A percentile compares a stretch with the other conserved stretches of the same genome.
phyloP scores from a whole-genome alignment of 2,888 invertebrate species.

The Ypsolopha sequella region DNA sequence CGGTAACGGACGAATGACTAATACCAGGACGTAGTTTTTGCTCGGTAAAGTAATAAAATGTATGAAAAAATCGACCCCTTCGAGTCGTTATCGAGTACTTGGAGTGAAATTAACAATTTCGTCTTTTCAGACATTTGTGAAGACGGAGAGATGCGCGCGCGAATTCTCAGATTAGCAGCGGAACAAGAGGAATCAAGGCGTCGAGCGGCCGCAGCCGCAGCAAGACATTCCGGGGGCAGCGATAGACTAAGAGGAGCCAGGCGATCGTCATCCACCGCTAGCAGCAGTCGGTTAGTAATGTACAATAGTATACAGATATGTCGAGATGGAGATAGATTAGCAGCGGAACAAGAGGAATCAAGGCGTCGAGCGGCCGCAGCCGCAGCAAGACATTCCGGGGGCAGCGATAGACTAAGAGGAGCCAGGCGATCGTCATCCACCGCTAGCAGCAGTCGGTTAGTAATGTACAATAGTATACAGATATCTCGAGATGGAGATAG shows the following conservation, averaged over 20 bases:
- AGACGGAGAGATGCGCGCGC: conserved; percentile 92
- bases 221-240: conserved; percentile 53
- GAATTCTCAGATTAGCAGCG: conserved; percentile 87
- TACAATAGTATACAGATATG: conserved; percentile 79
- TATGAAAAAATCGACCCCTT: no score
- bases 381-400: conserved; percentile 58
- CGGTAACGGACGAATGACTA: no score
- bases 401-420: conserved; percentile 53
- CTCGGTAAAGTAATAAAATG: no score
- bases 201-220: conserved; percentile 66
- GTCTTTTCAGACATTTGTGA: conserved; percentile 88
- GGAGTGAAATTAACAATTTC: conserved; percentile 5
- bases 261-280: conserved; percentile 67
- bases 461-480: conserved; percentile 73
- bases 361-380: conserved; percentile 69
- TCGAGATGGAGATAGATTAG: no score
- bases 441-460: conserved; percentile 62
- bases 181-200: conserved; percentile 85
- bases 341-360: conserved; percentile 87
- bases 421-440: conserved; percentile 61
- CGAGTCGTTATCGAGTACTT: no score
- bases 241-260: conserved; percentile 56
- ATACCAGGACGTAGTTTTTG: no score
- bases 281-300: conserved; percentile 41
- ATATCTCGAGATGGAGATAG: no score